These are phyloP conservation scores for Acromyrmex echinatior DNA, from an alignment of 1,140 invertebrate genomes.

Conservation along the genomic window DNA sequence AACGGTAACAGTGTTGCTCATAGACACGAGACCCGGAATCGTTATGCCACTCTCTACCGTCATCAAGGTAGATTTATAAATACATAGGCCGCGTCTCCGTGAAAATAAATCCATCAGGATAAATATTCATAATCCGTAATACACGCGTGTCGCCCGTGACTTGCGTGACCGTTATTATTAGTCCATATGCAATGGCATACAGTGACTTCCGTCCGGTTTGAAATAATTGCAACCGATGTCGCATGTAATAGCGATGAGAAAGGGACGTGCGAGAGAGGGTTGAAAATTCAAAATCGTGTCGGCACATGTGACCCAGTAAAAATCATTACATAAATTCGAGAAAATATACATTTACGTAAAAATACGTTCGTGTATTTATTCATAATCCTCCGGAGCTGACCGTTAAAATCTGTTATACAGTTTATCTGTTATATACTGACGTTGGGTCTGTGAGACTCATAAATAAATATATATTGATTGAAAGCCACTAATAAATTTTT, in stretches of 20 bases:
- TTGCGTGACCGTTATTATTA: slow-evolving; percentile 59
- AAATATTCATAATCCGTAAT: slow-evolving; percentile 50
- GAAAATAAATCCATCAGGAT: slow-evolving; percentile 55
- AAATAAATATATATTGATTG: too few relatives aligned
- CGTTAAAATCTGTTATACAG: too few relatives aligned
- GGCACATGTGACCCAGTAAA: not conserved
- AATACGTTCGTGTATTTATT: not conserved
- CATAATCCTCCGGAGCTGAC: not conserved
- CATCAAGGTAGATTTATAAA: slow-evolving; percentile 42
- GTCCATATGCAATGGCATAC: slow-evolving; percentile 31
- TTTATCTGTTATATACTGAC: too few relatives aligned
- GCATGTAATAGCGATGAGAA: not conserved
- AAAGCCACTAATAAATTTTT: too few relatives aligned
- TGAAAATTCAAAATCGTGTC: not conserved
- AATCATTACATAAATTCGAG: not conserved
- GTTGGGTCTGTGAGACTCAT: too few relatives aligned
- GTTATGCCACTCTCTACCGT: slow-evolving; percentile 1
- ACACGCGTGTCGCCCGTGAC: slow-evolving; percentile 4
- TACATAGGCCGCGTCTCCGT: slow-evolving; percentile 4
- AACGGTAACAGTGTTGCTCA: slow-evolving; percentile 19
- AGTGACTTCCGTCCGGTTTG: not conserved
- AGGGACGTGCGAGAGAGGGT: not conserved
- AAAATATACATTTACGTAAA: not conserved
- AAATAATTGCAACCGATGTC: slow-evolving; percentile 32
- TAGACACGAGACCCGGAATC: slow-evolving; percentile 36